Conservation (phyloP, 2,888 invertebrate species). For the Clostera curtula region DNA sequence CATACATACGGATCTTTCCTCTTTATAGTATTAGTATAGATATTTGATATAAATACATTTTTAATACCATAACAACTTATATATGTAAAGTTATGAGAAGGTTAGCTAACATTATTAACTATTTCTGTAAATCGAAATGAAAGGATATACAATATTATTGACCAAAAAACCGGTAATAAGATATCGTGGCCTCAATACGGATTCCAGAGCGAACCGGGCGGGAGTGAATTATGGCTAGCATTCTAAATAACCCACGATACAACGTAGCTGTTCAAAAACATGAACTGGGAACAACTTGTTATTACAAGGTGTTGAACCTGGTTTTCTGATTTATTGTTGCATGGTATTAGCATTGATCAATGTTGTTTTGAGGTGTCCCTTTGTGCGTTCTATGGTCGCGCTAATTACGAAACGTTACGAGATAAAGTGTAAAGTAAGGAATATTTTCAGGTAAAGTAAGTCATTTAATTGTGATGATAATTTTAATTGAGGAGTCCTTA, state of each 20-base stretch:
- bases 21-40: no score
- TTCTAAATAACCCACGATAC: slow-evolving; percentile 49
- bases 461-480: no score
- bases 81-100: no score
- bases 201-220: slow-evolving; percentile 39
- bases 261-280: slow-evolving; percentile 35
- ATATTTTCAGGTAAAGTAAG: no score
- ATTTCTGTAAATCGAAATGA: no score
- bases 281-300: slow-evolving; percentile 49
- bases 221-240: slow-evolving; percentile 43
- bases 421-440: no score
- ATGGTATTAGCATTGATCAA: slow-evolving; percentile 55
- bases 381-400: slow-evolving; percentile 43
- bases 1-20: no score
- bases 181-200: slow-evolving; percentile 48
- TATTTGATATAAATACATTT: no score
- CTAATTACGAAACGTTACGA: slow-evolving; percentile 35
- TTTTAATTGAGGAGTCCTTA: no score
- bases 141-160: slow-evolving; percentile 36
- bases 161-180: slow-evolving; percentile 38
- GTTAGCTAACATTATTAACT: no score
- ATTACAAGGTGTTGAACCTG: slow-evolving; percentile 63
- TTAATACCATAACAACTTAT: no score
- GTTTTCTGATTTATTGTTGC: slow-evolving; percentile 59
- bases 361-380: slow-evolving; percentile 49